A percentile compares a stretch with the other conserved stretches of the same genome.
Conservation (phyloP, 2,888 invertebrate genomes). For the Clivina fossor region DNA sequence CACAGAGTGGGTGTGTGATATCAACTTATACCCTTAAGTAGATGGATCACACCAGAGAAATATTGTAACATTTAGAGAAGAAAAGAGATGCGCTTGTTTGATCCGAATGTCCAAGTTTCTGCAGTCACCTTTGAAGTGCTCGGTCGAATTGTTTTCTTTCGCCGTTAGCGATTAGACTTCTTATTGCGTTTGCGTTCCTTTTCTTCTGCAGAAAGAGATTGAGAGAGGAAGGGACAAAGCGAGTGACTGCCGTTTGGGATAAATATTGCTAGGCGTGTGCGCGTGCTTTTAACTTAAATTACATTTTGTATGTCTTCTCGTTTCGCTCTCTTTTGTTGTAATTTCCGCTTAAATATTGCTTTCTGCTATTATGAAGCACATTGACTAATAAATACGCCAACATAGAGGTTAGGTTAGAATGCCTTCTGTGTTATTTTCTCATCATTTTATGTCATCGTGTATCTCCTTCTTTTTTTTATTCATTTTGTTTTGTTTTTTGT, state of each 20-base stretch:
- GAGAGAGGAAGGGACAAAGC: no score
- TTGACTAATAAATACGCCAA: constrained; percentile 27
- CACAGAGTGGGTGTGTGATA: constrained; percentile 14
- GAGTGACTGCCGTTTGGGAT: no score
- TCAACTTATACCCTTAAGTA: no score
- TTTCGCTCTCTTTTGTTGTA: constrained; percentile 27
- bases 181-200: constrained; percentile 12
- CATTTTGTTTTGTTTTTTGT: background rate
- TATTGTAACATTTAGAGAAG: background rate
- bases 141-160: constrained; percentile 25
- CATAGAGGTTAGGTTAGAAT: background rate
- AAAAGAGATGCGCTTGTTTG: constrained; percentile 16
- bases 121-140: constrained; percentile 22
- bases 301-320: constrained; percentile 29
- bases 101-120: constrained; percentile 23
- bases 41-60: no score
- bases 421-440: background rate
- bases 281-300: constrained; percentile 32
- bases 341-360: constrained; percentile 32
- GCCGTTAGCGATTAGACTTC: constrained; percentile 21
- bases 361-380: constrained; percentile 28
- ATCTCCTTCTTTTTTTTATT: background rate
- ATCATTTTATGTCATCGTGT: background rate
- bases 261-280: constrained; percentile 24
- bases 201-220: no score